Evolutionary conservation across 2,113 vertebrate genomes (phyloP).

Genomic region (Pleuronectes platessa): DNA sequence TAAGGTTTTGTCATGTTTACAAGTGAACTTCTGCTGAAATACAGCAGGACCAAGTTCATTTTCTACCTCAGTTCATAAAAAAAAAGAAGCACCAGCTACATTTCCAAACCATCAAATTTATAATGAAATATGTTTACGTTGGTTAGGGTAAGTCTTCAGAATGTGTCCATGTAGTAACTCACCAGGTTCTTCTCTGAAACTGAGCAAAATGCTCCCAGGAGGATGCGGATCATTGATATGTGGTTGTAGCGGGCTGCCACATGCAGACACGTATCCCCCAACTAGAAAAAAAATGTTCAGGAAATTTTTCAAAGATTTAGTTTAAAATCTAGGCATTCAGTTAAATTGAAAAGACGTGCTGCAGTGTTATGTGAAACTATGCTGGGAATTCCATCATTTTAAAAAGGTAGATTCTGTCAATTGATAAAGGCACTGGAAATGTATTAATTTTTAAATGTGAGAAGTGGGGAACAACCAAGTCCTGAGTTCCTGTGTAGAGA

Average conservation of each 20-base stretch:
- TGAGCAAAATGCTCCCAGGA: slow-evolving; percentile 96
- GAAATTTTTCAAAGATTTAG: neutral
- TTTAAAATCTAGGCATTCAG: no score
- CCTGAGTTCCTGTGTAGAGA: no score
- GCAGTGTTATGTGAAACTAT: no score
- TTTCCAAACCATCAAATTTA: neutral
- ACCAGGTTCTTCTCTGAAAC: slow-evolving; percentile 96
- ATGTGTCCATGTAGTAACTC: slow-evolving; percentile 61
- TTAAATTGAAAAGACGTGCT: no score
- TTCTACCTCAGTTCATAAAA: neutral
- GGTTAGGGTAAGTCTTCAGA: neutral
- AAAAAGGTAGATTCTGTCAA: no score
- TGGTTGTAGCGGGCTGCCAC: slow-evolving; percentile 96
- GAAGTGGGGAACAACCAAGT: no score
- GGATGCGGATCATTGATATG: slow-evolving; percentile 89
- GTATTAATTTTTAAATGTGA: no score
- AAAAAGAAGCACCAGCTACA: neutral
- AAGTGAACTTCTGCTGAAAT: neutral
- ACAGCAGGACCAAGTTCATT: neutral
- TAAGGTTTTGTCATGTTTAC: neutral
- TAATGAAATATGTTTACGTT: neutral
- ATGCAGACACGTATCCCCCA: slow-evolving; percentile 94
- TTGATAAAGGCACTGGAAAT: no score
- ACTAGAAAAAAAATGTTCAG: slow-evolving; percentile 82
- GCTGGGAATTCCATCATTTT: no score